Base-by-base conservation (phyloP, 35 echinoderm and acorn worm species). In the Strongylocentrotus purpuratus region DNA sequence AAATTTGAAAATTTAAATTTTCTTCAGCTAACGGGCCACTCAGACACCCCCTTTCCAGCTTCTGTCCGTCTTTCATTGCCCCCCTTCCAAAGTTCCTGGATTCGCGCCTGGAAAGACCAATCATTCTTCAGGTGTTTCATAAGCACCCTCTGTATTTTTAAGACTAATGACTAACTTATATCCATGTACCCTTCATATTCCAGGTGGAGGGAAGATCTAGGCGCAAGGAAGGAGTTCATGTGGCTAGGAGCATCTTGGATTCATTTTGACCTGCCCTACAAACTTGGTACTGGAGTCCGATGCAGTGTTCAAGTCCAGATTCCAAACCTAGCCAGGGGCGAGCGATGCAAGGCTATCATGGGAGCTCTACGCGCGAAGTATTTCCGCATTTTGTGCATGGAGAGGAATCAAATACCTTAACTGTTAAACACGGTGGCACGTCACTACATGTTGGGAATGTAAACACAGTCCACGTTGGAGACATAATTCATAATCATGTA, bases 261-360 rank as follows among this genome's bases (percentile, higher is more conserved):
- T 94, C 90, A 96, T 99, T 33, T 61, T 99, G 95, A 99, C 98
- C 60, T 99, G 98, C 61, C 98, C 98, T 46, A 97, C 98, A 48
- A 99, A 99, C 86, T 99, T 11, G 98, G 98, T 52, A 99, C 98
- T 12, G 98, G 98, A 4, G 96, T 99, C 41, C 86, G 98, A 58
- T 97, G 98, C 94, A 96, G 97, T 93, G 98, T 99, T 31, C 98
- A 99, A 61, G 96, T 95, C 8, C 96, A 95, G 91, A 45, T 99
- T 85, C 97, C 97, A 85, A 71, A 95, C 33, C 91, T 98, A 9
- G 95, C 97, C 32, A 99, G 97, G 93, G 97, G 96, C 71, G 85
- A 61, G 85, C 92, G 96, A 45, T 99, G 96, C 61, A 95, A 99
- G 65, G 85, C 92, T 31, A 96, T 97, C 70, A 97, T 96, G 88